These are phyloP conservation scores for Sphenopsis melanotis DNA, from an alignment of 2,797 vertebrate genomes.

Conservation along the genomic window DNA sequence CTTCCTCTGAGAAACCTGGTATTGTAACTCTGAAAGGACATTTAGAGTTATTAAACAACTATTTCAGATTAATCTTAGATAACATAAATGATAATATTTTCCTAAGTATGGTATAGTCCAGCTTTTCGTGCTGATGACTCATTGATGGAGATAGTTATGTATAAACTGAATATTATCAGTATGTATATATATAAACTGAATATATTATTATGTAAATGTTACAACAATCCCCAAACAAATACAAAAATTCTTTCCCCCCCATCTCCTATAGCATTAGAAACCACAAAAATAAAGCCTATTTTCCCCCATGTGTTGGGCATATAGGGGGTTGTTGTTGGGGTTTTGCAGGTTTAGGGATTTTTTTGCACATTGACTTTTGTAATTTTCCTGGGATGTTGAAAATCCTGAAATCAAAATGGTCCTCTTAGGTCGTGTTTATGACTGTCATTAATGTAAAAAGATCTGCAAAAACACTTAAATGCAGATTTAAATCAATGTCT, in stretches of 20 bases:
- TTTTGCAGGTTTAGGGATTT: neutral
- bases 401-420: neutral
- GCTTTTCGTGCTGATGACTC: neutral
- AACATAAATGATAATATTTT: neutral
- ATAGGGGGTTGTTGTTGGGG: fast-evolving
- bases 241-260: fast-evolving
- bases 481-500: neutral
- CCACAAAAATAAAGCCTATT: neutral
- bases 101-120: neutral
- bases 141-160: neutral
- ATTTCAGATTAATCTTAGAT: neutral
- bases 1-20: neutral
- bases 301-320: neutral
- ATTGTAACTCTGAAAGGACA: neutral
- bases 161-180: neutral
- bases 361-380: neutral
- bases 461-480: neutral
- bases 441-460: neutral
- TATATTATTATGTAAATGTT: neutral
- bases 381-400: neutral
- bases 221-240: neutral
- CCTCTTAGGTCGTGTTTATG: neutral
- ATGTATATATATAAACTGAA: neutral
- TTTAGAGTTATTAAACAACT: neutral
- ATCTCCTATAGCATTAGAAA: neutral